A percentile compares a stretch with the other conserved stretches of the same genome.
Evolutionary conservation across 2,113 vertebrate genomes (phyloP).

Genomic region (Micromys minutus): DNA sequence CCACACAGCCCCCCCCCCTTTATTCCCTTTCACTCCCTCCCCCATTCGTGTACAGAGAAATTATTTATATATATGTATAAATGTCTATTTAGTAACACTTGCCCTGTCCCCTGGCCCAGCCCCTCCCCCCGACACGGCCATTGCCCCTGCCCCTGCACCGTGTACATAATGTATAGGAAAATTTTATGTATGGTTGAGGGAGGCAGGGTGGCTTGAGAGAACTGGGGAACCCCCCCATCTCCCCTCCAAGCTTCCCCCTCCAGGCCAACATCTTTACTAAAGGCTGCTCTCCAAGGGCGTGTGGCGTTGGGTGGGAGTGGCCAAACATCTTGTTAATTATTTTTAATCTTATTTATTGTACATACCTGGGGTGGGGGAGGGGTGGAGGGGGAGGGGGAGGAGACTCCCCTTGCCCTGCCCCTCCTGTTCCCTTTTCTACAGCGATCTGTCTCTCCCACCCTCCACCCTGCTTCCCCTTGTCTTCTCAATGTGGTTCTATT

Average conservation of each 20-base stretch:
- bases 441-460: slow-evolving; percentile 62
- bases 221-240: slow-evolving; percentile 56
- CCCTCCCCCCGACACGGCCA: slow-evolving; percentile 60
- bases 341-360: slow-evolving; percentile 85
- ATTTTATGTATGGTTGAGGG: slow-evolving; percentile 80
- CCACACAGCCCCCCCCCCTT: slow-evolving; percentile 45
- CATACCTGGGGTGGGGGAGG: slow-evolving; percentile 70
- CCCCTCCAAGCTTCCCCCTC: not conserved
- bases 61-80: slow-evolving; percentile 86
- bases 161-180: slow-evolving; percentile 84
- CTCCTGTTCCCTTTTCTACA: slow-evolving; percentile 76
- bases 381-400: slow-evolving; percentile 41
- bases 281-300: slow-evolving; percentile 69
- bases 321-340: slow-evolving; percentile 81
- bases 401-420: slow-evolving; percentile 53
- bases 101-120: slow-evolving; percentile 59
- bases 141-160: slow-evolving; percentile 64
- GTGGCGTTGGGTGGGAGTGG: slow-evolving; percentile 61
- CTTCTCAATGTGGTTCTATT: slow-evolving; percentile 79
- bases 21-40: not conserved
- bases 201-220: slow-evolving; percentile 61
- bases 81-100: slow-evolving; percentile 83
- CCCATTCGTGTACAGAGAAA: slow-evolving; percentile 81
- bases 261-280: slow-evolving; percentile 77
- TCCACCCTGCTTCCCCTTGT: not conserved